Evolutionary conservation across 2,113 vertebrate species (phyloP).

Genomic region (Petrocephalus zakoni): DNA sequence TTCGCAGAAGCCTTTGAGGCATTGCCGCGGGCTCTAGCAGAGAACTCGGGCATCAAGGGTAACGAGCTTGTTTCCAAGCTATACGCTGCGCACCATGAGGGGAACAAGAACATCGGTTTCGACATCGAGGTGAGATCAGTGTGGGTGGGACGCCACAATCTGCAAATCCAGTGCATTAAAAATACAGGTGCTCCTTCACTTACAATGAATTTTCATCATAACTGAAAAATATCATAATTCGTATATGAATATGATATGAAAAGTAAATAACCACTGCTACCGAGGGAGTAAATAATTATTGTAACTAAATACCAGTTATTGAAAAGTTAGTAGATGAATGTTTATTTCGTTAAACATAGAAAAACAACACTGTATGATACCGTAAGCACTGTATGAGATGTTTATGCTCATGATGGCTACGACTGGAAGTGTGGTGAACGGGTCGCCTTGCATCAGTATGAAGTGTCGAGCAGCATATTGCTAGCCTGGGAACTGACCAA

Average conservation of each 20-base stretch:
- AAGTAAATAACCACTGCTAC: not conserved
- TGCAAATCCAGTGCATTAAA: not conserved
- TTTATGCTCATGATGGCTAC: not conserved
- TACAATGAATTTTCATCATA: not conserved
- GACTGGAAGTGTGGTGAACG: not conserved
- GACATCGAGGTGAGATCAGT: slow-evolving; percentile 82
- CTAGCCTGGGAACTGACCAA: not conserved
- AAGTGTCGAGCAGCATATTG: not conserved
- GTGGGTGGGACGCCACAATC: not conserved
- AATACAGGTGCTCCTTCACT: not conserved
- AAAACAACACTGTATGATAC: not conserved
- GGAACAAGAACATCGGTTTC: slow-evolving; percentile 87
- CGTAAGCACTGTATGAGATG: not conserved
- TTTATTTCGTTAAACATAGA: too few relatives aligned
- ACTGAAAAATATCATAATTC: not conserved
- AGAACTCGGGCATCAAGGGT: slow-evolving; percentile 89
- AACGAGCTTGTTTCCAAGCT: slow-evolving; percentile 93
- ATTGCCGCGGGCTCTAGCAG: slow-evolving; percentile 83
- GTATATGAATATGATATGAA: not conserved
- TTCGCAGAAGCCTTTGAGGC: slow-evolving; percentile 92
- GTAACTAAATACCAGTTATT: not conserved
- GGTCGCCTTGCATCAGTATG: not conserved
- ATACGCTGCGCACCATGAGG: slow-evolving; percentile 89
- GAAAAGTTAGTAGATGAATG: not conserved
- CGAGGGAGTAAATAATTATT: not conserved